A percentile compares a stretch with the other conserved stretches of the same genome.
Evolutionary conservation across 1,140 invertebrate genomes (phyloP).

Genomic region (Dendroctonus ponderosae): DNA sequence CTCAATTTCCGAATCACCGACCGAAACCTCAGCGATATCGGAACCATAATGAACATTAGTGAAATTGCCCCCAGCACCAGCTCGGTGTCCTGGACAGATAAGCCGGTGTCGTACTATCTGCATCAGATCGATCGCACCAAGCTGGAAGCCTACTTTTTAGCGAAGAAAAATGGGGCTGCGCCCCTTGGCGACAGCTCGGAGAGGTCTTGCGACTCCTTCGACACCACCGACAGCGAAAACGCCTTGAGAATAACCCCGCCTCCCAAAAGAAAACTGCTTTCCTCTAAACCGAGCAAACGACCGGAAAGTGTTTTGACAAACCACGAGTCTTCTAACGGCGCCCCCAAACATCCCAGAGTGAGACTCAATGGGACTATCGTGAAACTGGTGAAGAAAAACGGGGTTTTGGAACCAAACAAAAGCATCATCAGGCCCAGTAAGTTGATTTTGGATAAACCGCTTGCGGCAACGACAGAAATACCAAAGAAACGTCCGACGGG

Average conservation of each 20-base stretch:
- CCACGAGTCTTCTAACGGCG: too few species aligned
- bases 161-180: constrained; percentile 25
- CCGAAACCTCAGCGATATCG: constrained; percentile 28
- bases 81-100: constrained; percentile 31
- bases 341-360: not conserved
- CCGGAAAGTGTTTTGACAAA: too few species aligned
- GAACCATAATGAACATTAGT: constrained; percentile 30
- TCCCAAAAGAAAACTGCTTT: constrained; percentile 8
- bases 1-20: constrained; percentile 31
- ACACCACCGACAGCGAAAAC: constrained; percentile 17
- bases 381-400: not conserved
- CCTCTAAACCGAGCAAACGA: too few species aligned
- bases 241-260: constrained; percentile 3
- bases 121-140: constrained; percentile 31
- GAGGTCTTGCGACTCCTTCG: constrained; percentile 23
- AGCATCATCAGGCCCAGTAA: constrained; percentile 26
- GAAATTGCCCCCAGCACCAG: constrained; percentile 26
- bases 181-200: constrained; percentile 14
- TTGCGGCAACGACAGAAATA: constrained; percentile 2
- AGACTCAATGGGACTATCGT: not conserved
- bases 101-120: constrained; percentile 29
- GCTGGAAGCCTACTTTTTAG: constrained; percentile 25
- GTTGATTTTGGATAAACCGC: constrained; percentile 12
- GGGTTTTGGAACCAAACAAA: not conserved
- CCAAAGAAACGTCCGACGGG: constrained; percentile 12